Evolutionary conservation across 2,113 vertebrate species (phyloP), one percentile per base, ranked within the genome.

Genomic region (Corynorhinus townsendii): DNA sequence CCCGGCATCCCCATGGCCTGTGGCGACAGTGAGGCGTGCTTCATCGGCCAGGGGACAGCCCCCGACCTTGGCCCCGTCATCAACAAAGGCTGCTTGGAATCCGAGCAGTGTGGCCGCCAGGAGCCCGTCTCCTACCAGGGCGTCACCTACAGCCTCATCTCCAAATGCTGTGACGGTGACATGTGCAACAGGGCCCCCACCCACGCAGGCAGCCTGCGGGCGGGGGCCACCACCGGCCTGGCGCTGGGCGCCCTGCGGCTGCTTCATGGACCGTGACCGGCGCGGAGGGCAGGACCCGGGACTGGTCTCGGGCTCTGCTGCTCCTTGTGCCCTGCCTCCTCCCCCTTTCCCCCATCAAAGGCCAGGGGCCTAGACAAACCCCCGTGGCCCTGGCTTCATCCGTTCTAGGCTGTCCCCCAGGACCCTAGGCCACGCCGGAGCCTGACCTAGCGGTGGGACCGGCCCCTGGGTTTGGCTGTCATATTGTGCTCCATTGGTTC

Each of bases 121-220:
- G 96, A 98, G 15, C 96, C 97, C 0, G 8, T 97, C 59, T 64
- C 7, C 89, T 91, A 98, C 89, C 97, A 95, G 97, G 98, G 98
- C 0, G 86, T 97, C 69, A 98, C 97, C 45, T 98, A 98, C 96
- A 97, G 64, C 89, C 97, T 98, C 43, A 88, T 71, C 87, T 96
- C 96, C 81, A 64, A 6, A 16, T 98, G 98, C 85, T 98, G 98
- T 49, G 30, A 20, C 0, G 96, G 96, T 16, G 30, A 47, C 17
- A 19, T 98, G 28, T 98, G 98, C 45, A 98, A 98, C 0, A 0
- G 15, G 3, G 91, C 73, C 11, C 3, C 52, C 0, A 0, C 7
- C 24, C 40, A 22, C 0, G 0, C 7, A 0, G 47, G 16, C 8
- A 0, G 33, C 79, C 0, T 2, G 38, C 12, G 0, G 16, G 45